phyloP scores from a whole-genome alignment of 53 echinoderm and acorn worm genomes.

The Temnopleurus reevesii region DNA sequence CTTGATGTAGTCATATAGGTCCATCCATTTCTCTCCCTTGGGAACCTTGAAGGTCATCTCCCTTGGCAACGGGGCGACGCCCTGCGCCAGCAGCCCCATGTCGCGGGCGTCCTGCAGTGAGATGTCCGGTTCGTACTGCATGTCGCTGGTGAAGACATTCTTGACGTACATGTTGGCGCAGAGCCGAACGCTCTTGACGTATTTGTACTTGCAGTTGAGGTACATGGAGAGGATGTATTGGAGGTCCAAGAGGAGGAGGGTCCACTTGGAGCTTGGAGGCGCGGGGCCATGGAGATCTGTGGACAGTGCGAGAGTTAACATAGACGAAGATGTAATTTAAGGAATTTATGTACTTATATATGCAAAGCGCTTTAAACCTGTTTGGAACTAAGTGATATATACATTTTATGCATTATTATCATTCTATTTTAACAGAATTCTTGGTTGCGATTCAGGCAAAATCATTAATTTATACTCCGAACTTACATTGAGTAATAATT shows the following conservation, averaged over 20 bases:
- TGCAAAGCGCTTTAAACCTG: too few relatives aligned
- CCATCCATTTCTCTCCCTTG: conserved; percentile 84
- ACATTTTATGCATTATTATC: too few relatives aligned
- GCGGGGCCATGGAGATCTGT: conserved; percentile 91
- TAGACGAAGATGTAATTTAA: too few relatives aligned
- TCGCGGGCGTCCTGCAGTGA: conserved; percentile 86
- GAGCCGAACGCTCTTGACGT: conserved; percentile 85
- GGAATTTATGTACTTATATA: too few relatives aligned
- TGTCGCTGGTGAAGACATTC: conserved; percentile 94
- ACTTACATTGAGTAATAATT: too few relatives aligned
- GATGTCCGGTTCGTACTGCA: conserved; percentile 90
- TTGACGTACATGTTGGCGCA: conserved; percentile 93
- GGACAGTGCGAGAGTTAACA: too few relatives aligned
- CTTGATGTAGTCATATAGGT: conserved; percentile 88
- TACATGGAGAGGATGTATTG: conserved; percentile 99
- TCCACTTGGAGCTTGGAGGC: conserved; percentile 80
- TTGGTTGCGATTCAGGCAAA: too few relatives aligned
- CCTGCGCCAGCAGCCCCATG: conserved; percentile 79
- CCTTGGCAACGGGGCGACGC: conserved; percentile 89
- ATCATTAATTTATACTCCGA: too few relatives aligned
- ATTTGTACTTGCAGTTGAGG: conserved; percentile 90
- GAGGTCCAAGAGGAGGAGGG: conserved; percentile 85
- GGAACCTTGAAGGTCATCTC: conserved; percentile 91
- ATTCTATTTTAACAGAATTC: too few relatives aligned
- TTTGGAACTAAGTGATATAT: too few relatives aligned